These are phyloP conservation scores for Beris morrisii DNA, from an alignment of 2,888 invertebrate genomes.

Conservation along the genomic window DNA sequence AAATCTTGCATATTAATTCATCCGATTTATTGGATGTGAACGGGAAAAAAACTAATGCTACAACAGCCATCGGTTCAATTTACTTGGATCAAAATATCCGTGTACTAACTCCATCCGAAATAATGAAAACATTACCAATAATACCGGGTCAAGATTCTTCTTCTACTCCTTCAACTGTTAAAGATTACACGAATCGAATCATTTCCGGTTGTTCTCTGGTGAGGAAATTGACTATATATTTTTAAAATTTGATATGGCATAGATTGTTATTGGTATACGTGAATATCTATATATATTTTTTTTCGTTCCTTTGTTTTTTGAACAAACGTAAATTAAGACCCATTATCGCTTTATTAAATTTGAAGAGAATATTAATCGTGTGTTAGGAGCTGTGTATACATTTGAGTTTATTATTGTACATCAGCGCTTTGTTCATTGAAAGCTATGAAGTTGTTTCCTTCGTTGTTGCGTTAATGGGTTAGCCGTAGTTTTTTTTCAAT, in stretches of 20 bases:
- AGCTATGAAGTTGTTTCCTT: neutral
- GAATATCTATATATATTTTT: constrained; percentile 17
- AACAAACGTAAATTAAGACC: constrained; percentile 3
- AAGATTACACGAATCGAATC: constrained; percentile 21
- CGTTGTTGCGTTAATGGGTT: neutral
- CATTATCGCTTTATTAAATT: constrained; percentile 19
- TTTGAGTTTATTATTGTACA: neutral
- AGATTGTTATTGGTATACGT: constrained; percentile 29
- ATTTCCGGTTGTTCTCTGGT: constrained; percentile 20
- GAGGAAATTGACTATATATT: constrained; percentile 23
- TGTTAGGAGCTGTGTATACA: constrained; percentile 19
- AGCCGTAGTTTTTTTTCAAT: no score
- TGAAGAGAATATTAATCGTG: neutral
- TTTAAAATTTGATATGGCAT: constrained; percentile 23
- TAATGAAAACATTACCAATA: constrained; percentile 87
- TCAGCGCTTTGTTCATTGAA: neutral
- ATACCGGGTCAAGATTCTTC: constrained; percentile 53
- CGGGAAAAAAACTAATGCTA: constrained; percentile 15
- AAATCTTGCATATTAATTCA: constrained; percentile 22
- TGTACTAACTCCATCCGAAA: constrained; percentile 86
- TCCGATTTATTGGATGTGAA: constrained; percentile 21
- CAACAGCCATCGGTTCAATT: constrained; percentile 42
- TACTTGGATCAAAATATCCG: constrained; percentile 78
- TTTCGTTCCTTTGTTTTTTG: constrained; percentile 21
- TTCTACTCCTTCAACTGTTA: constrained; percentile 8